Percentiles rank a stretch among this genome's conserved stretches.
Conservation (phyloP, 2,113 vertebrate species). For the Tachysurus vachellii region DNA sequence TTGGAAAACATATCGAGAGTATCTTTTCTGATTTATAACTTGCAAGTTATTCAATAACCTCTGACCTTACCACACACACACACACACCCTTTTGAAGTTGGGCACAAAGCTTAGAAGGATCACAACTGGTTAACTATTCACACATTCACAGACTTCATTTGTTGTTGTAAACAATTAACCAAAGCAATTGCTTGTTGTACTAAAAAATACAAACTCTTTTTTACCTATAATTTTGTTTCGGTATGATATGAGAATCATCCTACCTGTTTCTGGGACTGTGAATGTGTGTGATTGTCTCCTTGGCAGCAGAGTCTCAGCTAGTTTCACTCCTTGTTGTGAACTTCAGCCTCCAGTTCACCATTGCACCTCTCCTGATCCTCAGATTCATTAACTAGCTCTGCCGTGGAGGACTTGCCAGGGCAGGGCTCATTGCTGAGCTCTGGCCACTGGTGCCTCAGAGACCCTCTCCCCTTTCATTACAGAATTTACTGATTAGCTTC, state of each 20-base stretch:
- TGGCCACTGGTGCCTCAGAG: background rate
- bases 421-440: background rate
- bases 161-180: background rate
- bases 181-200: background rate
- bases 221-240: background rate
- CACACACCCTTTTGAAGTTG: background rate
- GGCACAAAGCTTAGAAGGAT: background rate
- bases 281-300: conserved; percentile 23
- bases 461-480: conserved; percentile 27
- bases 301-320: conserved; percentile 6
- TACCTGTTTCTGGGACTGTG: conserved; percentile 42
- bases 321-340: conserved; percentile 44
- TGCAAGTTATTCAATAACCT: background rate
- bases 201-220: background rate
- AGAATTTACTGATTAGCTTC: conserved; percentile 44
- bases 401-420: conserved; percentile 16
- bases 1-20: conserved; percentile 11
- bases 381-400: conserved; percentile 58
- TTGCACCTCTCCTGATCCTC: conserved; percentile 20
- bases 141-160: background rate
- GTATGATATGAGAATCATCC: conserved; percentile 25
- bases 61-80: background rate
- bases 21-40: background rate
- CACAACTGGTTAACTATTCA: background rate
- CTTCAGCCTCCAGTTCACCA: conserved; percentile 48